phyloP scores from a whole-genome alignment of 2,888 invertebrate genomes.

The Noctua janthina region DNA sequence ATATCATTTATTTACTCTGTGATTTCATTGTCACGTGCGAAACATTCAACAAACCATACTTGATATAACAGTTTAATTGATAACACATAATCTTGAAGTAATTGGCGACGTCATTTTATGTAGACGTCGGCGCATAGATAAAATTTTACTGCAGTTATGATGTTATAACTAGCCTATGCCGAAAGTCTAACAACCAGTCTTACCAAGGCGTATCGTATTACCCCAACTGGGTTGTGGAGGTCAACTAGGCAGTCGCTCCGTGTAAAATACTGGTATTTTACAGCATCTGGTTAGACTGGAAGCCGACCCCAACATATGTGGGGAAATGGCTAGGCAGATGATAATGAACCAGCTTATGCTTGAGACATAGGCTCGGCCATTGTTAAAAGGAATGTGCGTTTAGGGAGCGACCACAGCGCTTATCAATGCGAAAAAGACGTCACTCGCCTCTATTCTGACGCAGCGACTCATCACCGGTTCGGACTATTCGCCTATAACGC shows the following conservation, averaged over 20 bases:
- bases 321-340: not conserved
- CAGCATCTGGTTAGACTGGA: not conserved
- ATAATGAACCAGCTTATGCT: not conserved
- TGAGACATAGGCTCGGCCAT: no score
- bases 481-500: no score
- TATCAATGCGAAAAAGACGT: no score
- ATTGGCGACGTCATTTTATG: not conserved
- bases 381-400: no score
- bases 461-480: no score
- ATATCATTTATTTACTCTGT: not conserved
- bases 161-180: not conserved
- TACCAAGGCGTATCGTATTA: no score
- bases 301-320: not conserved
- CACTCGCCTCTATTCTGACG: no score
- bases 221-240: no score
- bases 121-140: not conserved
- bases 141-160: not conserved
- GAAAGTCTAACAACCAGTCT: no score
- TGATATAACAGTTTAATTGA: constrained; percentile 12
- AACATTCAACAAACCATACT: constrained; percentile 15
- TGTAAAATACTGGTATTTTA: not conserved
- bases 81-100: constrained; percentile 25
- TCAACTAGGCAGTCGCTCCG: not conserved
- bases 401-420: no score
- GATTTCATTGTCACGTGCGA: constrained; percentile 18